Evolutionary conservation across 2,797 vertebrate genomes (phyloP), one percentile per base, ranked within the genome.

Genomic region (Diplodus puntazzo): DNA sequence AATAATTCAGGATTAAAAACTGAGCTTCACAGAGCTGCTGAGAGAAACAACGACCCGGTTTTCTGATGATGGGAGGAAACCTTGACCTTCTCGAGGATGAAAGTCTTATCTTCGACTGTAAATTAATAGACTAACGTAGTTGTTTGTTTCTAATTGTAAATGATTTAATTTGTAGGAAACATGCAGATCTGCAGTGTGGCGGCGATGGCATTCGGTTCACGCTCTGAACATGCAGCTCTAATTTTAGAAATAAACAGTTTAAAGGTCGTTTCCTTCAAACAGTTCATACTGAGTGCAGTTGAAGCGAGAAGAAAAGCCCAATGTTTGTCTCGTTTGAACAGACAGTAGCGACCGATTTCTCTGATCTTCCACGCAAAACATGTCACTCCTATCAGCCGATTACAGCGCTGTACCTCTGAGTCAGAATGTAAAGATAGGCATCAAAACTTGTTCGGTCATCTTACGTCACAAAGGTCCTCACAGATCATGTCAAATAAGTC

Each of bases 401-500:
- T 45, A 45, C 8, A 46, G 18, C 17, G 18, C 20, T 25, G 45
- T 65, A n/a, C 66, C 25, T 52, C 4, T 48, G 42, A 52, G 43
- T 79, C 66, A 54, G 57, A 39, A 76, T 66, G 75, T 68, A 80
- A 85, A 85, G 69, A 73, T 7, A 82, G 69, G 67, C 67, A 69
- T 71, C 68, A 75, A 55, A 78, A 43, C 52, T 0, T 65, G 46
- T 54, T 1, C 34, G 63, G 45, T 52, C 52, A 54, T 68, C 73
- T 59, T 16, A 67, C 11, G 21, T 42, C 16, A 58, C 46, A 68
- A 66, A 75, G 39, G 48, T 46, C n/a, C 2, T 21, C 54, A 11
- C 18, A 14, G 46, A 63, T 23, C 14, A 34, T 65, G 48, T 61
- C 53, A 63, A 20, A 53, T 21, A 25, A 58, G 57, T 60, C 46